Percentiles rank a stretch among this genome's conserved stretches.
These are phyloP conservation scores for Pogonophryne albipinna DNA, from an alignment of 2,797 vertebrate genomes.

Conservation along the genomic window DNA sequence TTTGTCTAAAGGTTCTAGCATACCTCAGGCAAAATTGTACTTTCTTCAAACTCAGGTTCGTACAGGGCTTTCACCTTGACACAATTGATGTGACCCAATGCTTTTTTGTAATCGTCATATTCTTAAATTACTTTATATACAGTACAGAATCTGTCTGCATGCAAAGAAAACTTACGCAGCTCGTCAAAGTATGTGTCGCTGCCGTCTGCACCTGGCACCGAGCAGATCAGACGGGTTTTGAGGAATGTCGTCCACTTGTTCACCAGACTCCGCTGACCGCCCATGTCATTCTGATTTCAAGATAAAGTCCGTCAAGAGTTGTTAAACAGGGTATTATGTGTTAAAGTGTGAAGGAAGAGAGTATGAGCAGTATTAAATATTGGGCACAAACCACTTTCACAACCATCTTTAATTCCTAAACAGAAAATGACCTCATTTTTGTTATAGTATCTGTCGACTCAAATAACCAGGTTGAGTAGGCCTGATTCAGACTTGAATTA, in stretches of 20 bases:
- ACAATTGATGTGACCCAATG: no score
- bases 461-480: neutral
- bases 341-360: neutral
- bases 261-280: conserved; percentile 95
- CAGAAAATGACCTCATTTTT: neutral
- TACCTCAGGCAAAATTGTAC: neutral
- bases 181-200: conserved; percentile 95
- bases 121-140: neutral
- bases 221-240: conserved; percentile 94
- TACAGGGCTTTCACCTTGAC: neutral
- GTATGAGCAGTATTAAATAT: neutral
- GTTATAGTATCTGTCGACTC: neutral
- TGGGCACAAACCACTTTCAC: neutral
- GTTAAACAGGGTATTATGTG: neutral
- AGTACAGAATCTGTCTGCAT: neutral
- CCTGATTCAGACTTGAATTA: neutral
- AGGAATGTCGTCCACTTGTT: conserved; percentile 99
- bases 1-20: neutral
- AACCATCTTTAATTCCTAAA: neutral
- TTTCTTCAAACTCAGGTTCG: no score
- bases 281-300: conserved; percentile 92
- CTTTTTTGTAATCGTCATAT: no score
- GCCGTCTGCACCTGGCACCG: conserved; percentile 90
- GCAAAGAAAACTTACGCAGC: conserved; percentile 88
- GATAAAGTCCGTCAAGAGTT: conserved; percentile 2